Evolutionary conservation across 2,888 invertebrate genomes (phyloP), one percentile per base, ranked within the genome.

Genomic region (Reticulitermes lucifugus): DNA sequence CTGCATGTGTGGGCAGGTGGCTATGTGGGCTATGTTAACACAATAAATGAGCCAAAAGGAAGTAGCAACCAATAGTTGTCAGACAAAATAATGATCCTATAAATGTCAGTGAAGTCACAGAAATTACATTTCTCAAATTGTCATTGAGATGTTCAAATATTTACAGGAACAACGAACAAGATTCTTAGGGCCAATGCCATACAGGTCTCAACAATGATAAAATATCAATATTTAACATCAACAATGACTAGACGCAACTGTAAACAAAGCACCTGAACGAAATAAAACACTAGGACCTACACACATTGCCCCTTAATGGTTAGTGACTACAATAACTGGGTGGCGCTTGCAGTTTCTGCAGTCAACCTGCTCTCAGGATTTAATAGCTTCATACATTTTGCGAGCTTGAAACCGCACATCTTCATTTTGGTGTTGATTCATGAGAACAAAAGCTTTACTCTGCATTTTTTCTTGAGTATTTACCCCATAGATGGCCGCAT

Each of bases 401-500:
- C 90, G 88, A 7, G 90, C 89, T 80, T 90, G 90, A 82, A 89
- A 88, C 86, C 90, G 87, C 46, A 90, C 88, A 86, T 91, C 90
- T 88, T 90, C 90, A 87, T 90, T 90, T 55, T 88, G 86, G 87
- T 90, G 90, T 85, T 89, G 89, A 85, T 90, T 90, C 89, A 90
- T 90, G 65, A 91, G 85, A 51, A 89, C 89, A 86, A 90, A 89
- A 35, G 89, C 87, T 88, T 90, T 90, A 82, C 89, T 89, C 59
- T 89, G 88, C 70, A 91, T 89, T 88, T 90, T 90, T 85, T 91
- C 91, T 75, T 89, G 88, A n/a, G 89, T 88, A 86, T 90, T 90
- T 4, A 91, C 89, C 77, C 91, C 91, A 87, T 90, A 91, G n/a
- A 91, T 89, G n/a, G 90, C 90, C 83, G 91, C 90, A 88, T 91